Percentiles rank a stretch among this genome's conserved stretches.
Conservation (phyloP, 1,140 invertebrate genomes). For the Oreohelix idahoensis region DNA sequence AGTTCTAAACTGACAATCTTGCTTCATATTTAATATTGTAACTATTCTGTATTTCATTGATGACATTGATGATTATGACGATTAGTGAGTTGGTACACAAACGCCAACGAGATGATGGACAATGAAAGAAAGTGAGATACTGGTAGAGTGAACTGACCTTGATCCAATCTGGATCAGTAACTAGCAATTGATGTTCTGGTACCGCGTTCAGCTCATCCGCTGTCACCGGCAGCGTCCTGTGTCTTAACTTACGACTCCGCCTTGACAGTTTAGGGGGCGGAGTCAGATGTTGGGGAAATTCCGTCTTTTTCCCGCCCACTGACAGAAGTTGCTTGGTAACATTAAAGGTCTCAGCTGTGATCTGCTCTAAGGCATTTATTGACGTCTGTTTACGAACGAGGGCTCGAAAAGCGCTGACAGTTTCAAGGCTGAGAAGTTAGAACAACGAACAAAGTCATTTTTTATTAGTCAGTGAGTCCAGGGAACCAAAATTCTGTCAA, state of each 20-base stretch:
- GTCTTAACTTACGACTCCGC: constrained; percentile 48
- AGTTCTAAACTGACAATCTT: no score
- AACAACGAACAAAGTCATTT: background rate
- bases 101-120: no score
- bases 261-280: constrained; percentile 41
- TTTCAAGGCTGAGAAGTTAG: constrained; percentile 64
- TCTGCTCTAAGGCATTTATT: constrained; percentile 63
- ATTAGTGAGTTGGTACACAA: no score
- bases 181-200: constrained; percentile 56
- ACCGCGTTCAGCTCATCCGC: constrained; percentile 67
- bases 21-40: no score
- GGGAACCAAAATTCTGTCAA: background rate
- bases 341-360: constrained; percentile 51
- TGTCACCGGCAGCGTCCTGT: constrained; percentile 68
- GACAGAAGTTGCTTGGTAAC: background rate
- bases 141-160: constrained; percentile 24
- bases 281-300: constrained; percentile 62
- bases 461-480: background rate
- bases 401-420: constrained; percentile 65
- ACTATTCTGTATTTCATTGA: no score
- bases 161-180: constrained; percentile 44
- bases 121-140: no score
- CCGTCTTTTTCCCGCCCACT: constrained; percentile 46
- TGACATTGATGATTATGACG: no score
- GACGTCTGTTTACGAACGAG: constrained; percentile 64